Evolutionary conservation across 2,113 vertebrate genomes (phyloP).

Genomic region (Synodontis membranacea): DNA sequence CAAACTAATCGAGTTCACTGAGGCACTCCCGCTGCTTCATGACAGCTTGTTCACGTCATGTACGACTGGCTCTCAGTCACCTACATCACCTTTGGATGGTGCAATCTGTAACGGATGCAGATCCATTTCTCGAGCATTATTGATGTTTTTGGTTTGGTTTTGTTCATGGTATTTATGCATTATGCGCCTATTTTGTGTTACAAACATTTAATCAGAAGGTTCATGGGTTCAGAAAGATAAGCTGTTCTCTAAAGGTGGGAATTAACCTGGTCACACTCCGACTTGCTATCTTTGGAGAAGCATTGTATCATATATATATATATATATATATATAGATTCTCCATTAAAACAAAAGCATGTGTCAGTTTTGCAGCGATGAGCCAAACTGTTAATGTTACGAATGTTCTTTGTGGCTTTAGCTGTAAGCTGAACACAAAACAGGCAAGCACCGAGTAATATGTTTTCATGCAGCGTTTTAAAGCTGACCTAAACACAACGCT

Average conservation of each 20-base stretch:
- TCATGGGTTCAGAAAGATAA: background rate
- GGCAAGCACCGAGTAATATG: background rate
- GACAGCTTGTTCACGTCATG: background rate
- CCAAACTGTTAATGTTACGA: background rate
- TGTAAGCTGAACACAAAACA: background rate
- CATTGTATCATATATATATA: background rate
- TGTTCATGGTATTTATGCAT: conserved; percentile 29
- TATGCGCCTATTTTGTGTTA: conserved; percentile 22
- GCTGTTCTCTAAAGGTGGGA: background rate
- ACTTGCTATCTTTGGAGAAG: background rate
- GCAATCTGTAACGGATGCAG: background rate
- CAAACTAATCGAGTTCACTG: conserved; percentile 20
- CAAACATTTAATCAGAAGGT: background rate
- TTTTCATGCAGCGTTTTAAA: conserved; percentile 1
- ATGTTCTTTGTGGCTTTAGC: background rate
- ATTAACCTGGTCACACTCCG: conserved; percentile 24
- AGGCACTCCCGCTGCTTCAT: background rate
- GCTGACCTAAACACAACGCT: background rate
- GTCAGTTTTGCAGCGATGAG: background rate
- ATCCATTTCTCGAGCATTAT: background rate
- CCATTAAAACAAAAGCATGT: no score
- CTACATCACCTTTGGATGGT: background rate
- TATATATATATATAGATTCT: no score
- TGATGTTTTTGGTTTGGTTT: conserved; percentile 11
- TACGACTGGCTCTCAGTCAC: conserved; percentile 8